These are phyloP conservation scores for Druceiella hillmani DNA, from an alignment of 2,888 invertebrate species.

Conservation along the genomic window DNA sequence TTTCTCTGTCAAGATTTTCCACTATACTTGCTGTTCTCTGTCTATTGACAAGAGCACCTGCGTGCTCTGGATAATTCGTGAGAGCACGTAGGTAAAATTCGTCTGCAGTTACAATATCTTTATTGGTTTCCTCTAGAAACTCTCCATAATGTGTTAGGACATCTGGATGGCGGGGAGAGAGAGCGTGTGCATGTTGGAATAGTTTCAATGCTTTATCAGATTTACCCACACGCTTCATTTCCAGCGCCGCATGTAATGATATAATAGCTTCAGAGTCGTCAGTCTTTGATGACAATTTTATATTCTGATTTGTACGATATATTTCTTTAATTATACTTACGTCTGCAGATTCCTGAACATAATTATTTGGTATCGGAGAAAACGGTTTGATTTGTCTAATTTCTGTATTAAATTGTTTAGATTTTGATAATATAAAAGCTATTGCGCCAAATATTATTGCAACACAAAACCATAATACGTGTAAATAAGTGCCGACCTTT, in stretches of 20 bases:
- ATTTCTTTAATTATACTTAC: no score
- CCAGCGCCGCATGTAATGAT: slow-evolving; percentile 77
- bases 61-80: slow-evolving; percentile 76
- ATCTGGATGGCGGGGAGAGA: slow-evolving; percentile 90
- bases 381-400: slow-evolving; percentile 41
- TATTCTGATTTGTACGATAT: no score
- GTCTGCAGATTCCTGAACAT: no score
- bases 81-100: slow-evolving; percentile 85
- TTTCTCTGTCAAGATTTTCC: slow-evolving; percentile 79
- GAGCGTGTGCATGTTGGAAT: slow-evolving; percentile 84
- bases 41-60: slow-evolving; percentile 71
- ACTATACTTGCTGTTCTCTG: slow-evolving; percentile 84
- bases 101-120: slow-evolving; percentile 86
- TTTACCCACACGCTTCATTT: slow-evolving; percentile 79
- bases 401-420: no score
- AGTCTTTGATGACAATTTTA: no score
- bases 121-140: slow-evolving; percentile 79
- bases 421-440: no score
- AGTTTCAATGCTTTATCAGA: slow-evolving; percentile 79
- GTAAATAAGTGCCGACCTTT: no score
- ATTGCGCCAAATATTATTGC: no score
- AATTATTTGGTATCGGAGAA: slow-evolving; percentile 40
- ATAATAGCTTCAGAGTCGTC: slow-evolving; percentile 70
- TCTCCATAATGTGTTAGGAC: slow-evolving; percentile 90
- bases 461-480: no score